Base-by-base conservation (phyloP, 1,140 invertebrate species). In the Calephelis virginiensis region DNA sequence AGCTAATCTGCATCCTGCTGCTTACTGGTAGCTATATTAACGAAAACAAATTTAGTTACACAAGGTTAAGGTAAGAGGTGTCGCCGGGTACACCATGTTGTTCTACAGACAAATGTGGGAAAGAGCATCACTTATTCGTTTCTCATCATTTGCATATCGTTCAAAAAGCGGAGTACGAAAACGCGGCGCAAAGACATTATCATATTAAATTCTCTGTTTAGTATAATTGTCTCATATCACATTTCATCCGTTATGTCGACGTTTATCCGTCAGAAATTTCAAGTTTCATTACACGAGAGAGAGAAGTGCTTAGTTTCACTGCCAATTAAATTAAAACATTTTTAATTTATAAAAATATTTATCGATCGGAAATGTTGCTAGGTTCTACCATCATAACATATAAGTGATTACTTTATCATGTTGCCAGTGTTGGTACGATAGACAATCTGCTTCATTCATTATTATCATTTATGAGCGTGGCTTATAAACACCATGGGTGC, bases 131-230 rank as follows among this genome's bases (percentile, higher is more conserved):
- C 79, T 85, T 74, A 73, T 79, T 77, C 80, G 79, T 84, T 84
- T 87, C 70, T 77, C 63, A 68, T 72, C 78, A 87, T 87, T 85
- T 82, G 80, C 85, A 87, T 87, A 85, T 76, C 61, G 67, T 67
- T 72, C 69, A 73, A 64, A 69, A 63, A 45, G 56, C 71, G 69
- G 63, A 67, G 63, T 69, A 72, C 72, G 72, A 67, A 62, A 68
- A 73, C 66, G 68, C 70, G 63, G 63, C 74, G 73, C 50, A 82
- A 78, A 85, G 81, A 77, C 75, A 82, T 83, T 85, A 83, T 86
- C 80, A 84, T 85, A 86, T 84, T 88, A 82, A 86, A 88, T 88
- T 83, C 78, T 81, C 75, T 81, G 75, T 84, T 83, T 83, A 80
- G 80, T 84, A 77, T 85, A 86, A 88, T 85, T 86, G 77, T 78